Base-by-base conservation (phyloP, 2,888 invertebrate species). In the Ernsta delagoae region DNA sequence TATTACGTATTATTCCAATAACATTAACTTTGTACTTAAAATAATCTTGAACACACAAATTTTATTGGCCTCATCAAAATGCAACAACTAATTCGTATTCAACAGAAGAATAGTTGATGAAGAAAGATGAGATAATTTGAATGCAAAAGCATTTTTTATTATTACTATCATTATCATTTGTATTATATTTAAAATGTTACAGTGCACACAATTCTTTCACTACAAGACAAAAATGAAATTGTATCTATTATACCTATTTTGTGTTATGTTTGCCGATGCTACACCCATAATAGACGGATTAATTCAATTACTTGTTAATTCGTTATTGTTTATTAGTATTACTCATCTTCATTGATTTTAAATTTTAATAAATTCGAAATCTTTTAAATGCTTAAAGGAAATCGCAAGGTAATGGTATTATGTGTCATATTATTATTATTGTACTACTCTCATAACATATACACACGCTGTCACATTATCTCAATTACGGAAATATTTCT, bases 1-100 rank as follows among this genome's bases (percentile, higher is more conserved):
- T 56, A 56, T 39, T 39, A 39, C 1, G 39, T 36, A 36, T 6
- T 34, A 56, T 34, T 50, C 61, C 34, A 50, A 48, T 43, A 61
- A 31, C 43, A 43, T 5, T 9, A 57, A 16, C 34, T 65, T 65
- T 65, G 65, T 65, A 59, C 65, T 65, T 57, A 57, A 64, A 56
- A 36, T 59, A 65, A 64, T 59, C 36, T 45, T 57, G n/a, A 65
- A 64, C 41, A 57, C 57, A 16, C 36, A 12, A 62, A 48, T 43
- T 11, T 43, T 11, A 65, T 48, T 59, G 34, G 16, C 48, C 45
- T n/a, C 56, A 43, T 45, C 3, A 50, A 60, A n/a, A 11, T 45
- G 36, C 54, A 54, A 54, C 2, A 31, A 4, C 31, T 9, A 24
- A 24, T 24, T 24, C 3, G 24, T 24, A 24, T 24, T 24, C 3